Conservation (phyloP, 1,140 invertebrate genomes). For the Drosophila repleta region DNA sequence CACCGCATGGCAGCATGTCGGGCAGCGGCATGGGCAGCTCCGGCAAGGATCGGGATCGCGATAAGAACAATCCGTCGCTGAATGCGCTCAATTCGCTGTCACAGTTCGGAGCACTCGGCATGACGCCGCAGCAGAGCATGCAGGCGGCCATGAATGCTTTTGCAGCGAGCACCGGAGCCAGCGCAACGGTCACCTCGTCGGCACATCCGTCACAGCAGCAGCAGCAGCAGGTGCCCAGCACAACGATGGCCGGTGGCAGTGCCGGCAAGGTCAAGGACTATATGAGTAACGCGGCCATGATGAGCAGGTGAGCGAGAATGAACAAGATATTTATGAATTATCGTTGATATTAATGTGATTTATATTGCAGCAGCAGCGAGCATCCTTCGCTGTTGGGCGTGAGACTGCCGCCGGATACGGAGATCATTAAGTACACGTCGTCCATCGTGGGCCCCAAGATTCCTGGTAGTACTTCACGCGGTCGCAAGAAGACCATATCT, state of each 20-base stretch:
- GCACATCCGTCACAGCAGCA: slow-evolving; percentile 52
- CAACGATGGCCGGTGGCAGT: slow-evolving; percentile 39
- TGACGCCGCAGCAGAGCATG: slow-evolving; percentile 82
- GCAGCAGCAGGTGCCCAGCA: slow-evolving; percentile 40
- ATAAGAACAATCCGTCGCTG: slow-evolving; percentile 80
- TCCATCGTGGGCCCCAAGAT: slow-evolving; percentile 92
- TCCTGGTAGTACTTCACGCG: slow-evolving; percentile 91
- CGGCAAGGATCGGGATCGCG: slow-evolving; percentile 47
- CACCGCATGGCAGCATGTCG: slow-evolving; percentile 57
- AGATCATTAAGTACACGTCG: slow-evolving; percentile 95
- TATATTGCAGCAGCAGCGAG: slow-evolving; percentile 85
- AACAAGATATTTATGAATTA: not conserved
- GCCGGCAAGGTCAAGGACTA: slow-evolving; percentile 72
- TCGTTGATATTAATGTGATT: not conserved
- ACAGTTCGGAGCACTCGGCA: slow-evolving; percentile 77
- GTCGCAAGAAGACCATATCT: slow-evolving; percentile 93
- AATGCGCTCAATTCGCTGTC: slow-evolving; percentile 81
- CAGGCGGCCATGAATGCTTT: slow-evolving; percentile 84
- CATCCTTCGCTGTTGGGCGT: slow-evolving; percentile 91
- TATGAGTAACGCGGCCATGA: slow-evolving; percentile 84
- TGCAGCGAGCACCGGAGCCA: slow-evolving; percentile 66
- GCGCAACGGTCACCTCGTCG: slow-evolving; percentile 58
- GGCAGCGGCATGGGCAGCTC: slow-evolving; percentile 28
- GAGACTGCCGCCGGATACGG: slow-evolving; percentile 92
- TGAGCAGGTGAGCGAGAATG: slow-evolving; percentile 82